Evolutionary conservation across 2,888 invertebrate species (phyloP), one percentile per base, ranked within the genome.

Genomic region (Anthrax anthrax): DNA sequence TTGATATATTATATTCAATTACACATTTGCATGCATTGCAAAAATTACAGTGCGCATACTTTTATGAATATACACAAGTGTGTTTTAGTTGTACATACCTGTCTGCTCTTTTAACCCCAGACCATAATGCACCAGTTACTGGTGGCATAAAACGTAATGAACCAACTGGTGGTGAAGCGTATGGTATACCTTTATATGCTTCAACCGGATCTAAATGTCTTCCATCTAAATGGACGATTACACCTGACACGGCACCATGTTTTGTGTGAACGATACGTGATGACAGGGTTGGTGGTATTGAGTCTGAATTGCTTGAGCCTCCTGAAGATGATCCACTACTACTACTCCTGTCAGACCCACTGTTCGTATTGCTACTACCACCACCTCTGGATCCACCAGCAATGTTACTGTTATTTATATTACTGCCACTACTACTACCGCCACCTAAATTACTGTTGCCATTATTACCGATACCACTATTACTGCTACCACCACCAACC

Each of bases 81-180:
- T n/a, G n/a, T n/a, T n/a, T n/a, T n/a, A n/a, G n/a, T n/a, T 8
- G 8, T 51, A 61, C 60, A 64, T 57, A 68, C 58, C 77, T 75
- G 67, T 89, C 88, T 51, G 90, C 89, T 56, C 84, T 80, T 67
- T 87, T 84, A 39, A 91, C 85, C 37, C 88, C 90, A 47, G 82
- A 80, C 92, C 92, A 91, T 63, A 89, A 80, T 45, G 90, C 87
- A 23, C 91, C 90, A 50, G 87, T 88, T 18, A 92, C 91, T 18
- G 95, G 95, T 13, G 94, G 94, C 91, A 95, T 94, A 67, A 96
- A 96, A 49, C 96, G 77, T 50, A 95, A 71, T 48, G 83, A 81
- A 8, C 89, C 91, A 39, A 85, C 72, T 32, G 94, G 92, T 18
- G 95, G 86, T 42, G 91, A 89, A 23, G 94, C 96, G 67, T 95